These are phyloP conservation scores for Sphenopsis melanotis DNA, from an alignment of 2,797 vertebrate species.

Conservation along the genomic window DNA sequence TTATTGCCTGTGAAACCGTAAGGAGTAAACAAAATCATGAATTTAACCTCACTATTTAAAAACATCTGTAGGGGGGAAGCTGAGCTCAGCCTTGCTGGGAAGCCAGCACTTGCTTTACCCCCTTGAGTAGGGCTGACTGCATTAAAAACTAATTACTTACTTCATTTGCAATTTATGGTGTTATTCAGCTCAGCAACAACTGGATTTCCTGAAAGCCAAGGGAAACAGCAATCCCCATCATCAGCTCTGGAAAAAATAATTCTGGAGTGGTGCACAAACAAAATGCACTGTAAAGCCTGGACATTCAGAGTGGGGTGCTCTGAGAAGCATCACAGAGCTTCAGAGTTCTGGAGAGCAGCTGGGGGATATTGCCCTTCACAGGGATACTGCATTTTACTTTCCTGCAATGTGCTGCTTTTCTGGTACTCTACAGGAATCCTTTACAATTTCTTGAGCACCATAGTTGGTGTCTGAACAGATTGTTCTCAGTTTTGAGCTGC, in stretches of 20 bases:
- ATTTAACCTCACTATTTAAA: background rate
- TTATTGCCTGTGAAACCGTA: background rate
- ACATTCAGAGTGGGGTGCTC: background rate
- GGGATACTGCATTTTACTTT: background rate
- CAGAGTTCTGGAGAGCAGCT: background rate
- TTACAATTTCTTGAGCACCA: background rate
- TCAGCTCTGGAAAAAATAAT: background rate
- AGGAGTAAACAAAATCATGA: background rate
- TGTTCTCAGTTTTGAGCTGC: background rate
- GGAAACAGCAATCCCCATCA: background rate
- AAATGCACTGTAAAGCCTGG: background rate
- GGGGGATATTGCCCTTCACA: background rate
- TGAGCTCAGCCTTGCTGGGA: background rate
- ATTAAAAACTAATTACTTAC: background rate
- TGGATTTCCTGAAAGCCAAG: background rate
- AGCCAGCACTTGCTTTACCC: background rate
- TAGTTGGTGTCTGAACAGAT: background rate
- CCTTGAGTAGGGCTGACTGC: background rate
- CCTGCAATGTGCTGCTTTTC: background rate
- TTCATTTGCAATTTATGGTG: background rate
- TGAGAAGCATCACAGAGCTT: background rate
- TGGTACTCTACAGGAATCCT: background rate
- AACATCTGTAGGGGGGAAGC: background rate
- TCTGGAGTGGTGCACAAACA: background rate
- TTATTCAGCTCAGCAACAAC: background rate